Evolutionary conservation across 2,888 invertebrate species (phyloP), one percentile per base, ranked within the genome.

Genomic region (Calliopum simillimum): DNA sequence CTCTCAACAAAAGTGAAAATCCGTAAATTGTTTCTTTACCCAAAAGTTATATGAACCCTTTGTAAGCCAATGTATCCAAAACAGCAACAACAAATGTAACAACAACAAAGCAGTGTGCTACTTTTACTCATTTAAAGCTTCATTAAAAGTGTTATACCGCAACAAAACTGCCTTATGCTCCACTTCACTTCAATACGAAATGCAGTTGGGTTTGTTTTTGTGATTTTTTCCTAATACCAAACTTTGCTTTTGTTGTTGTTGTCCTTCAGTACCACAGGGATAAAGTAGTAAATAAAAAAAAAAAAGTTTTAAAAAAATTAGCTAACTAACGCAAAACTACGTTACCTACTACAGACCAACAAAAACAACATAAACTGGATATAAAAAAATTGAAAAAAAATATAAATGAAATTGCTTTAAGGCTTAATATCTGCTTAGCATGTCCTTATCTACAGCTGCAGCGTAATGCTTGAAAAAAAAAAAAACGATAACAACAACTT

Each of bases 301-400:
- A 16, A 12, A 46, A 62, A 43, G 44, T 21, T 62, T 62, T n/a
- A n/a, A 47, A 62, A 44, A 25, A 44, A 56, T 41, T 47, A 49
- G 33, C n/a, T n/a, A n/a, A n/a, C n/a, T n/a, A n/a, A n/a, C n/a
- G n/a, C 47, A 62, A 62, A 62, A 61, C 11, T n/a, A 61, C 49
- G 62, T 14, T 55, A 55, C 13, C 23, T 55, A 55, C 13, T 21
- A 33, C 23, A 19, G n/a, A 33, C 55, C 33, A 55, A n/a, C 4
- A 55, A 55, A 33, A 14, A 23, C 23, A 33, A 25, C 25, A 6
- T 11, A 55, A 19, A 55, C 13, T 14, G 4, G 14, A 25, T 2
- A 55, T 33, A 33, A 33, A 25, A 55, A 55, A 55, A 21, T 21
- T 12, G 47, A 21, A 47, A 23, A 47, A 14, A 62, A n/a, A 33